Evolutionary conservation across 2,888 invertebrate genomes (phyloP).

Genomic region (Epinotia bilunana): DNA sequence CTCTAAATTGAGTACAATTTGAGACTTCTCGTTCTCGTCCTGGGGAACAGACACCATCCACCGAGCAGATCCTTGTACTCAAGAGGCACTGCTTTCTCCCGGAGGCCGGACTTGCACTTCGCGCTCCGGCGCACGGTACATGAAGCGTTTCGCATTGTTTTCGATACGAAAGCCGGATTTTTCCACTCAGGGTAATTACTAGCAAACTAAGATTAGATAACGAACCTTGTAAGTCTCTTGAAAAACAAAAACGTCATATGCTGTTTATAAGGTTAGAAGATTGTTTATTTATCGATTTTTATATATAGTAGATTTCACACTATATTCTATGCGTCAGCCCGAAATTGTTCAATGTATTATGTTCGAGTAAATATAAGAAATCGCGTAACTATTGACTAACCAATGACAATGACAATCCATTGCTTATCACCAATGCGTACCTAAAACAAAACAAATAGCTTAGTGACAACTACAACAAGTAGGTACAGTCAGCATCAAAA

Average conservation of each 20-base stretch:
- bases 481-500: too few relatives aligned
- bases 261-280: neutral
- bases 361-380: too few relatives aligned
- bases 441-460: too few relatives aligned
- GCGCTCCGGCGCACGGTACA: conserved; percentile 45
- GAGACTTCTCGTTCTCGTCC: neutral
- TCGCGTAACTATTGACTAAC: too few relatives aligned
- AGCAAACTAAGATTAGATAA: conserved; percentile 12
- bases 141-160: conserved; percentile 40
- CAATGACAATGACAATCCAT: too few relatives aligned
- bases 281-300: neutral
- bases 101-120: conserved; percentile 45
- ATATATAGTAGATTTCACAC: too few relatives aligned
- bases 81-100: conserved; percentile 52
- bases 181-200: conserved; percentile 35
- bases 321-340: too few relatives aligned
- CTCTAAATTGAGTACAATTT: neutral
- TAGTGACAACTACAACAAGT: too few relatives aligned
- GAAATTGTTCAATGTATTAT: too few relatives aligned
- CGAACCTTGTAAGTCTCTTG: neutral
- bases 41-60: neutral
- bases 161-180: conserved; percentile 42
- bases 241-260: neutral
- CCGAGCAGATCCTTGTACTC: conserved; percentile 1
- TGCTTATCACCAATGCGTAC: too few relatives aligned